phyloP scores from a whole-genome alignment of 2,113 vertebrate species.

The Nyctereutes procyonoides region DNA sequence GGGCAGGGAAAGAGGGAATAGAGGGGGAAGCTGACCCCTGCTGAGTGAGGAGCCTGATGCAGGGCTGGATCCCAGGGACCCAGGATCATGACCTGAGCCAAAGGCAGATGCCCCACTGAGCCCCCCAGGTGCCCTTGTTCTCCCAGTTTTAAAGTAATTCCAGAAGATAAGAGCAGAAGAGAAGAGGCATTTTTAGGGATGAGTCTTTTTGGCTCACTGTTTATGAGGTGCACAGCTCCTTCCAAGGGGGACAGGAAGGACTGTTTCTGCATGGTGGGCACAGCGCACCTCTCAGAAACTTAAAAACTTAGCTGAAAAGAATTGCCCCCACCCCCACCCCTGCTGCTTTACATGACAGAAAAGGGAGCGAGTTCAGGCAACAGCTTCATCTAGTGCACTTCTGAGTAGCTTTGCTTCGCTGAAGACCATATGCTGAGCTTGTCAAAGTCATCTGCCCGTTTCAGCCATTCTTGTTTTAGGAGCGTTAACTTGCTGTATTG shows the following conservation, averaged over 20 bases:
- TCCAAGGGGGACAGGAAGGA: not conserved
- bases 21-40: too few relatives aligned
- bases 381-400: not conserved
- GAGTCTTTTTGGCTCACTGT: not conserved
- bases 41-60: too few relatives aligned
- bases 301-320: not conserved
- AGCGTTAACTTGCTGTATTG: not conserved
- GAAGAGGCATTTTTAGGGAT: not conserved
- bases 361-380: not conserved
- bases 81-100: too few relatives aligned
- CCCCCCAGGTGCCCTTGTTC: not conserved
- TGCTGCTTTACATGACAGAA: not conserved
- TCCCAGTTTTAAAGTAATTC: not conserved
- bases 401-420: not conserved
- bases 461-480: not conserved
- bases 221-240: not conserved
- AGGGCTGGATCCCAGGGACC: too few relatives aligned
- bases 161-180: not conserved
- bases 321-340: accelerated
- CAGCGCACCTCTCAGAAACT: not conserved
- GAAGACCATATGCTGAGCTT: not conserved
- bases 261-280: not conserved
- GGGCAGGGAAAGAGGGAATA: too few relatives aligned
- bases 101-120: too few relatives aligned
- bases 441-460: not conserved